Conservation (phyloP, 2,113 vertebrate species). For the Otolemur garnettii region DNA sequence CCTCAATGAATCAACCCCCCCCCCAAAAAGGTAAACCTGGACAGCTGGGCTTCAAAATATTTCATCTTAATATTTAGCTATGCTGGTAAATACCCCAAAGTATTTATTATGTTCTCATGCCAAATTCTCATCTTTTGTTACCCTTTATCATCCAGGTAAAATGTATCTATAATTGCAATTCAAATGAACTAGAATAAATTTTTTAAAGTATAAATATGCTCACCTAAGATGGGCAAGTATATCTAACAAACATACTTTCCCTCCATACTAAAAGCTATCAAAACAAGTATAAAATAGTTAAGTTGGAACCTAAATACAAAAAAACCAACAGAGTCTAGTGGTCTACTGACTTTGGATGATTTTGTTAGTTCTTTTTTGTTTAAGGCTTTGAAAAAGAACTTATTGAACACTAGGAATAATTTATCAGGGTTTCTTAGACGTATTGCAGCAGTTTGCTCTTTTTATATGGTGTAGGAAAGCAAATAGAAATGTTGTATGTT, state of each 20-base stretch:
- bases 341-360: not conserved
- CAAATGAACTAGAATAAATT: not conserved
- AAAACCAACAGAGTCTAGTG: not conserved
- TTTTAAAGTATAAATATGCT: not conserved
- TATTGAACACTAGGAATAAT: not conserved
- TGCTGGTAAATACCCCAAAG: not conserved
- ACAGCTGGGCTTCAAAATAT: not conserved
- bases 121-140: not conserved
- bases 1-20: too few species aligned
- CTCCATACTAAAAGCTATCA: not conserved
- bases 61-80: not conserved
- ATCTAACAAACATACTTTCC: not conserved
- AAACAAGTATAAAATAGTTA: not conserved
- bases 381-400: not conserved
- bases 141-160: not conserved
- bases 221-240: not conserved
- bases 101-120: slow-evolving; percentile 1
- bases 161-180: not conserved
- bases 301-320: not conserved
- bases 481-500: not conserved
- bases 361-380: not conserved
- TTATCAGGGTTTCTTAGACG: not conserved
- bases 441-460: not conserved
- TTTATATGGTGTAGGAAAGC: not conserved
- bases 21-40: too few species aligned